phyloP scores from a whole-genome alignment of 2,113 vertebrate genomes.

The Urocitellus parryii region DNA sequence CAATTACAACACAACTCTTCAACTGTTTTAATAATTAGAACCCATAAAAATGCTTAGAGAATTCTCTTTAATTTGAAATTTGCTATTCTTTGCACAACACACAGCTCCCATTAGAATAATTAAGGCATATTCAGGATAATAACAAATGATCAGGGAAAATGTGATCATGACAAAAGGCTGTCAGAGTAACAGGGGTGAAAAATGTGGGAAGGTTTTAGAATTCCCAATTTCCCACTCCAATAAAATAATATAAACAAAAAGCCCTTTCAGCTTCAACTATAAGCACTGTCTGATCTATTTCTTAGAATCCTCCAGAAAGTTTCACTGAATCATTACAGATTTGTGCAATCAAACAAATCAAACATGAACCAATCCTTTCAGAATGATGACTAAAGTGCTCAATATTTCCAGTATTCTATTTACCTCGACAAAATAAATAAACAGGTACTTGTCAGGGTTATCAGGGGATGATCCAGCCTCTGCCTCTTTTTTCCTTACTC shows the following conservation, averaged over 20 bases:
- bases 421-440: background rate
- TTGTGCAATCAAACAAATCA: background rate
- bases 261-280: conserved; percentile 9
- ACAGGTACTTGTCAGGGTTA: background rate
- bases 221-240: conserved; percentile 3
- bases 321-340: background rate
- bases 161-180: conserved; percentile 40
- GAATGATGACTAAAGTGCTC: background rate
- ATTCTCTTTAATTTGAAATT: conserved; percentile 47
- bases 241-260: conserved; percentile 45
- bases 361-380: background rate
- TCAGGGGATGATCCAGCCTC: background rate
- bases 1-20: background rate
- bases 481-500: background rate
- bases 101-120: conserved; percentile 31
- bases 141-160: conserved; percentile 47
- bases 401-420: background rate
- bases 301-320: conserved; percentile 37
- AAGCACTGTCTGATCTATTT: conserved; percentile 27
- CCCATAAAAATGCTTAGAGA: background rate
- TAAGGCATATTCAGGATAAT: background rate
- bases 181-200: background rate
- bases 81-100: background rate
- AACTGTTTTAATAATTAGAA: conserved; percentile 18
- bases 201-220: conserved; percentile 25